Evolutionary conservation across 2,888 invertebrate species (phyloP).

Genomic region (Heliconius aoede): DNA sequence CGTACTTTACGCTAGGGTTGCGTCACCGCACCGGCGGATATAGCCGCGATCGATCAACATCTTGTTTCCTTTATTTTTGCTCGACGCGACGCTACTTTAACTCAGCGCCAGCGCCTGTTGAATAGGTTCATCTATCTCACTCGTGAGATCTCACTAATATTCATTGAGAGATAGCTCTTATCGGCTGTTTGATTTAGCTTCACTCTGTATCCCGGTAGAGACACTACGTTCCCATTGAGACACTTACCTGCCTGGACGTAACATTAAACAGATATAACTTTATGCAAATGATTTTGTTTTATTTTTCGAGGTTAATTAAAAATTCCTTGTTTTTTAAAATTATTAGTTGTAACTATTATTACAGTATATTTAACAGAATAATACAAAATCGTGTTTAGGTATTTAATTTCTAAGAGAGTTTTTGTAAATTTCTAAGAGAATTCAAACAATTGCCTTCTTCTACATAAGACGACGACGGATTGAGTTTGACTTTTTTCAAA

Average conservation of each 20-base stretch:
- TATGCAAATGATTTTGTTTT: no score
- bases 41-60: slow-evolving; percentile 69
- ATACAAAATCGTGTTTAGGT: neutral
- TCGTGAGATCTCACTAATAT: neutral
- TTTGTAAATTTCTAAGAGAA: no score
- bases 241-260: no score
- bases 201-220: neutral
- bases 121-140: slow-evolving; percentile 38
- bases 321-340: no score
- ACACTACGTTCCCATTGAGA: no score
- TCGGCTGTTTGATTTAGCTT: neutral
- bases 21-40: slow-evolving; percentile 69
- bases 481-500: neutral
- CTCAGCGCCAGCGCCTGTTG: slow-evolving; percentile 41
- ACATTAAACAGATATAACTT: no score
- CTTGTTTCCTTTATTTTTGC: slow-evolving; percentile 64
- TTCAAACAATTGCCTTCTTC: neutral
- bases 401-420: neutral
- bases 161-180: neutral
- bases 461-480: no score
- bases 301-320: no score
- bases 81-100: slow-evolving; percentile 39
- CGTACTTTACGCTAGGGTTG: slow-evolving; percentile 51
- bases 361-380: no score
- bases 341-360: no score